Percentiles rank a stretch among this genome's conserved stretches.
These are phyloP conservation scores for Bombyx mori DNA, from an alignment of 1,140 invertebrate genomes.

Conservation along the genomic window ASM3026992v2 NC_085110.1:4595501-4596000, in stretches of 20 bases:
- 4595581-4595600: neutral
- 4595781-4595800: slow-evolving; percentile 77
- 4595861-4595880: slow-evolving; percentile 88
- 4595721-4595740: slow-evolving; percentile 83
- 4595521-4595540: too few species aligned
- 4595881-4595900: slow-evolving; percentile 76
- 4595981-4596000: too few species aligned
- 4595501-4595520: too few species aligned
- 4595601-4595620: neutral
- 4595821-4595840: slow-evolving; percentile 84
- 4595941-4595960: too few species aligned
- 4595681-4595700: slow-evolving; percentile 76
- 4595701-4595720: slow-evolving; percentile 83
- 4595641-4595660: slow-evolving; percentile 71
- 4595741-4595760: slow-evolving; percentile 76
- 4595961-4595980: too few species aligned
- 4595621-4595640: slow-evolving; percentile 46
- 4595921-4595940: slow-evolving; percentile 74
- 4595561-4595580: neutral
- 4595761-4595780: slow-evolving; percentile 89
- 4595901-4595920: slow-evolving; percentile 91
- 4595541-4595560: too few species aligned
- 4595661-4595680: slow-evolving; percentile 77
- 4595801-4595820: slow-evolving; percentile 87
- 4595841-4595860: slow-evolving; percentile 83